Base-by-base conservation (phyloP, 2,113 vertebrate species). In the Urocolius indicus region DNA sequence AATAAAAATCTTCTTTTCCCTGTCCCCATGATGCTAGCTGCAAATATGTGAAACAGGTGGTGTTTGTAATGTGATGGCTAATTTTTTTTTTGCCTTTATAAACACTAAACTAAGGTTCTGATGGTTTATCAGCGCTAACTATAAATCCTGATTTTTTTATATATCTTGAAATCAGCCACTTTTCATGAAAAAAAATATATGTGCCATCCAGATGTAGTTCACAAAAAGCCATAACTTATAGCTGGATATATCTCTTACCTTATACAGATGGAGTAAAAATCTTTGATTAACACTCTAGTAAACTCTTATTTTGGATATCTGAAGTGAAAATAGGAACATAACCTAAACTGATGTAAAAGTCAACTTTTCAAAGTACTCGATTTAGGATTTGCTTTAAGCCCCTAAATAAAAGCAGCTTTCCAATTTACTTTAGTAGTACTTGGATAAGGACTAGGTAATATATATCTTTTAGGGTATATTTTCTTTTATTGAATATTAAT, bases 251-350 rank as follows among this genome's bases (percentile, higher is more conserved):
- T 54, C 7, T 63, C 21, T 46, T 91, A 62, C 63, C 32, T 86
- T 78, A 6, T 45, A 43, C 13, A 57, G 10, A 26, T 21, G 16
- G 71, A 91, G 9, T 79, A 88, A 93, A 89, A 34, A 77, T 45
- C 54, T 91, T 69, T 30, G 9, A 30, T 76, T 90, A 84, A 59
- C 5, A 20, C 26, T 41, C 72, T 77, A 57, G 21, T 51, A 48
- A 80, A 26, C 7, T 94, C 22, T 84, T 92, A 26, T 74, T 96
- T 94, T 87, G 32, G 41, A 91, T 71, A 51, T 96, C 52, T 94
- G 58, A 90, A 89, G 20, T 93, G n/a, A 93, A 81, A 90, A 93
- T 69, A 36, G 6, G 9, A 88, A 63, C 1, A 4, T 72, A 68
- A 41, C 17, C 4, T 45, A 62, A 71, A 75, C 30, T 45, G 22